Percentiles rank a stretch among this genome's conserved stretches.
Conservation (phyloP, 35 echinoderm and acorn worm genomes). For the Apostichopus californicus region DNA sequence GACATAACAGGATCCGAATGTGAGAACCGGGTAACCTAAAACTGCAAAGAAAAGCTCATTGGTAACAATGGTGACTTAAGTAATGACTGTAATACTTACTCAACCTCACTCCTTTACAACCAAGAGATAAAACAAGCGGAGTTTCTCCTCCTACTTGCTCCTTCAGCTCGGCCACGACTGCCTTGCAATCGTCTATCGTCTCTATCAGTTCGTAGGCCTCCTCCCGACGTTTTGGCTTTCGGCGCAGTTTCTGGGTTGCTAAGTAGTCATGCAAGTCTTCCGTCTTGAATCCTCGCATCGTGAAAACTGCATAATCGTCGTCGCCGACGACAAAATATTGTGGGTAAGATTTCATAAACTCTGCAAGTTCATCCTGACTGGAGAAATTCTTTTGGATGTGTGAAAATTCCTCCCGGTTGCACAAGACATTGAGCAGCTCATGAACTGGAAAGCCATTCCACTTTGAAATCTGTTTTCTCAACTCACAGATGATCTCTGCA, state of each 20-base stretch:
- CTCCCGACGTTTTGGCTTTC: conserved; percentile 7
- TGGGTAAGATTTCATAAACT: conserved; percentile 38
- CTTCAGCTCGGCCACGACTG: conserved; percentile 22
- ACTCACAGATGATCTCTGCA: conserved; percentile 45
- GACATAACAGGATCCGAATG: no score
- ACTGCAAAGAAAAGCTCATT: no score
- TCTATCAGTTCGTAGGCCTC: conserved; percentile 47
- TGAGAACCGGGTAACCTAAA: no score
- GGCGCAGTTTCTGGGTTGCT: conserved; percentile 43
- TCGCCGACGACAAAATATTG: conserved; percentile 43
- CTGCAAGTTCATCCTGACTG: conserved; percentile 16
- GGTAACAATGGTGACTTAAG: no score
- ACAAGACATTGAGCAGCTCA: conserved; percentile 44
- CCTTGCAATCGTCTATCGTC: conserved; percentile 45
- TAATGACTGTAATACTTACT: conserved; percentile 5
- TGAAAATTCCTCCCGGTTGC: conserved; percentile 47
- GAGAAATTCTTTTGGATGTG: conserved; percentile 49
- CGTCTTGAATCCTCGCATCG: conserved; percentile 48
- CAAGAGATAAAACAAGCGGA: conserved; percentile 24
- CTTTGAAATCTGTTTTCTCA: conserved; percentile 46
- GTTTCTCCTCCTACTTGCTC: conserved; percentile 18
- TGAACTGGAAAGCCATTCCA: conserved; percentile 54
- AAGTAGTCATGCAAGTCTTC: conserved; percentile 47
- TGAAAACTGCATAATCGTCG: conserved; percentile 36
- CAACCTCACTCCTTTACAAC: conserved; percentile 39